Evolutionary conservation across 2,113 vertebrate genomes (phyloP).

Genomic region (Chlamydotis undulata): DNA sequence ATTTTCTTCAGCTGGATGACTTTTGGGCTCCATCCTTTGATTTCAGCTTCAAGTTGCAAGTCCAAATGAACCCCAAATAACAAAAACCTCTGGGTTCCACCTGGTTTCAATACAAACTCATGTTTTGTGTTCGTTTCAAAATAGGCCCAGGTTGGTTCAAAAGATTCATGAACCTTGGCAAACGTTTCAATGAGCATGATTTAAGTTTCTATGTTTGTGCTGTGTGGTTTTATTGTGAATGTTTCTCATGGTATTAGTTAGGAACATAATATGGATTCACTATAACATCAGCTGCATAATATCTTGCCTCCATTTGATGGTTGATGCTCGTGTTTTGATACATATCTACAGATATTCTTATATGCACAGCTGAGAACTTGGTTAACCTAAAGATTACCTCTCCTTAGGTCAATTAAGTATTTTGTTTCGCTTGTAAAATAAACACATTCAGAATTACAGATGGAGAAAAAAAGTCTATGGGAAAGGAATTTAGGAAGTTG

Average conservation of each 20-base stretch:
- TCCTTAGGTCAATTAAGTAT: constrained; percentile 22
- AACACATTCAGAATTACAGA: background rate
- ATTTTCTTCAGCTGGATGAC: constrained; percentile 13
- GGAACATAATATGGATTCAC: constrained; percentile 6
- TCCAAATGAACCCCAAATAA: constrained; percentile 33
- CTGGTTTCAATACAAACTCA: constrained; percentile 64
- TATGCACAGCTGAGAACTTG: background rate
- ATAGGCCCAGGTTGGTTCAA: constrained; percentile 50
- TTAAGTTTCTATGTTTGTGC: constrained; percentile 56
- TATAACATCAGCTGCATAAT: background rate
- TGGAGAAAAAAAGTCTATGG: background rate
- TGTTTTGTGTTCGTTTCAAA: constrained; percentile 35
- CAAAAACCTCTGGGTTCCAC: constrained; percentile 11
- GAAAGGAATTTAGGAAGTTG: background rate
- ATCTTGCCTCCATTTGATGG: constrained; percentile 26
- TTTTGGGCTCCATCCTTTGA: constrained; percentile 8
- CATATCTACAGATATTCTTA: background rate
- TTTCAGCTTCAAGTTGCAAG: constrained; percentile 44
- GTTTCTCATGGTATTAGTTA: constrained; percentile 39
- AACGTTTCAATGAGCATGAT: constrained; percentile 14
- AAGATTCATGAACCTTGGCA: constrained; percentile 54
- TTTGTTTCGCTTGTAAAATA: constrained; percentile 34
- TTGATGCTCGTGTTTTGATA: constrained; percentile 37
- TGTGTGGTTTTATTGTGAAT: constrained; percentile 43
- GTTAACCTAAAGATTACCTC: background rate